Percentiles rank a stretch among this genome's conserved stretches.
Conservation (phyloP, 2,888 invertebrate species). For the Eupithecia abbreviata region DNA sequence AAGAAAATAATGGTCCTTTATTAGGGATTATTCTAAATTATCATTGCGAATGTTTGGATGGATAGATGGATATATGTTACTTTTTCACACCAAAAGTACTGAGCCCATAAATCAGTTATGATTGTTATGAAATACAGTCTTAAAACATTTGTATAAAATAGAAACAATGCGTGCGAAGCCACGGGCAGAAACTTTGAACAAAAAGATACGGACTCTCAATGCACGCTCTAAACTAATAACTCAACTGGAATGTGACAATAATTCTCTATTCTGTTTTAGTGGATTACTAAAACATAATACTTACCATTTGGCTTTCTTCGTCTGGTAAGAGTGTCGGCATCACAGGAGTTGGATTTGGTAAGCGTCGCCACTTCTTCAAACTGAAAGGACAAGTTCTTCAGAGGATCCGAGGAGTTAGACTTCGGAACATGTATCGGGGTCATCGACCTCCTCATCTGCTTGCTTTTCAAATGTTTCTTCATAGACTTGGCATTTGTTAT, state of each 20-base stretch:
- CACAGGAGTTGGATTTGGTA: constrained; percentile 85
- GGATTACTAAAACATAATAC: background rate
- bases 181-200: too few species aligned
- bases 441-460: constrained; percentile 73
- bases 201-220: too few species aligned
- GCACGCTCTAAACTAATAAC: too few species aligned
- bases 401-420: constrained; percentile 86
- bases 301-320: constrained; percentile 73
- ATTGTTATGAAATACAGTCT: too few species aligned
- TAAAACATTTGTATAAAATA: too few species aligned
- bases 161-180: too few species aligned
- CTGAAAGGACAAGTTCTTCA: constrained; percentile 85
- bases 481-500: constrained; percentile 77
- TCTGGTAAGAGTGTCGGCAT: constrained; percentile 85
- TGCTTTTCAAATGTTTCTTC: constrained; percentile 74
- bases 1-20: too few species aligned
- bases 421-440: constrained; percentile 83
- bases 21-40: too few species aligned
- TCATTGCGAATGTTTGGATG: too few species aligned
- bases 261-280: background rate
- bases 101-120: too few species aligned
- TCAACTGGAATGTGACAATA: background rate
- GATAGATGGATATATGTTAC: too few species aligned
- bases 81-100: too few species aligned
- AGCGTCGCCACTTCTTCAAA: constrained; percentile 85